Base-by-base conservation (phyloP, 2,113 vertebrate genomes). In the Toxostoma redivivum region DNA sequence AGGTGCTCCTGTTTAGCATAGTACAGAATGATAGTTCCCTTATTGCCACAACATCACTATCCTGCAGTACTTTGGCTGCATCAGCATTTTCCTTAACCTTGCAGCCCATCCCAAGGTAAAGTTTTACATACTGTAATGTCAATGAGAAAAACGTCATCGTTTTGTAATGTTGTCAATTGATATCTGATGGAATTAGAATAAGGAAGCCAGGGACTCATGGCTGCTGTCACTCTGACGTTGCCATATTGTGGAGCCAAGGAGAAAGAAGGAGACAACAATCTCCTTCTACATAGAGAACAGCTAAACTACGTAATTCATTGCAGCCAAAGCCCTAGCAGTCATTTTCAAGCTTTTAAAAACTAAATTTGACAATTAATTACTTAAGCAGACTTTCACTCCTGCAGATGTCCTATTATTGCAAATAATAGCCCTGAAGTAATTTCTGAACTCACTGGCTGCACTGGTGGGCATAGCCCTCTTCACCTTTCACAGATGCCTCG, bases 41-140 rank as follows among this genome's bases (percentile, higher is more conserved):
- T 90, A 80, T 42, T 74, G 53, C 28, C 50, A 77, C 84, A 90
- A 66, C 60, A 95, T 60, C 50, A 77, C 50, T 94, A 81, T 51
- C 28, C n/a, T 72, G 57, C 57, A 81, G 31, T 65, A 44, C 71
- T 95, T 90, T 28, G 17, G 23, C 72, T 87, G 40, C 23, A 54
- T 27, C 50, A 96, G 81, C 86, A 82, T 77, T 81, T 91, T 84
- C 57, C 48, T 88, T 82, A 76, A 76, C 65, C 90, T 88, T 94
- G 57, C 27, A 58, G 61, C 66, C n/a, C n/a, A 73, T 61, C 8
- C 9, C 84, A 94, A 94, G 90, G 86, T 84, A 86, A 90, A 83
- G 44, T 85, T 92, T 95, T 96, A 73, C 76, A 90, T 94, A 90
- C 61, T 94, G 66, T 92, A 95, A 77, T 86, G 88, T 81, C 86